phyloP scores from a whole-genome alignment of 2,113 vertebrate species.

The Vicugna pacos region DNA sequence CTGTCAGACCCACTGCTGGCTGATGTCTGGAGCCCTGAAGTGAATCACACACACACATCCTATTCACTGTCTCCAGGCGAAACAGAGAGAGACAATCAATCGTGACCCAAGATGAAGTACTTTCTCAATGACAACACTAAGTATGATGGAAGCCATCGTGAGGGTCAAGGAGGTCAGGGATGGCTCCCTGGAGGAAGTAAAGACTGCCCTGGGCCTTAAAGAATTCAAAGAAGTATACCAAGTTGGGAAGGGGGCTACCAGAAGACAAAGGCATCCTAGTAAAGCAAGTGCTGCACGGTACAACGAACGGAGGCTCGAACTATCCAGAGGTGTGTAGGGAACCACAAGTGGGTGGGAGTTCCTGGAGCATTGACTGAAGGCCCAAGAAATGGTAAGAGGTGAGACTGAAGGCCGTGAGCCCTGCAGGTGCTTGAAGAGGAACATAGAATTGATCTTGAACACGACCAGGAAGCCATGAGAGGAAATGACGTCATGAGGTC shows the following conservation, averaged over 20 bases:
- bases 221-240: background rate
- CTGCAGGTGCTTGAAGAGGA: background rate
- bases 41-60: background rate
- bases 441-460: background rate
- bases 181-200: background rate
- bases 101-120: background rate
- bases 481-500: background rate
- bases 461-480: background rate
- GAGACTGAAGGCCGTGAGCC: background rate
- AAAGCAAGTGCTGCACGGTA: background rate
- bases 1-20: background rate
- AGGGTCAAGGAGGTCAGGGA: background rate
- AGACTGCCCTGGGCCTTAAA: background rate
- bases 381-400: background rate
- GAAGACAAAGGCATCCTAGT: background rate
- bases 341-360: background rate
- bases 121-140: background rate
- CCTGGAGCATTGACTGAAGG: background rate
- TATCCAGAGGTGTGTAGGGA: background rate
- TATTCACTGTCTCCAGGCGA: background rate
- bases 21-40: background rate
- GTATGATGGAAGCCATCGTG: background rate
- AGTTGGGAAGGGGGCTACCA: too few species aligned
- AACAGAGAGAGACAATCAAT: background rate
- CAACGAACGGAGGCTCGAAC: background rate